phyloP scores from a whole-genome alignment of 1,140 invertebrate species.

The Andricus grossulariae region DNA sequence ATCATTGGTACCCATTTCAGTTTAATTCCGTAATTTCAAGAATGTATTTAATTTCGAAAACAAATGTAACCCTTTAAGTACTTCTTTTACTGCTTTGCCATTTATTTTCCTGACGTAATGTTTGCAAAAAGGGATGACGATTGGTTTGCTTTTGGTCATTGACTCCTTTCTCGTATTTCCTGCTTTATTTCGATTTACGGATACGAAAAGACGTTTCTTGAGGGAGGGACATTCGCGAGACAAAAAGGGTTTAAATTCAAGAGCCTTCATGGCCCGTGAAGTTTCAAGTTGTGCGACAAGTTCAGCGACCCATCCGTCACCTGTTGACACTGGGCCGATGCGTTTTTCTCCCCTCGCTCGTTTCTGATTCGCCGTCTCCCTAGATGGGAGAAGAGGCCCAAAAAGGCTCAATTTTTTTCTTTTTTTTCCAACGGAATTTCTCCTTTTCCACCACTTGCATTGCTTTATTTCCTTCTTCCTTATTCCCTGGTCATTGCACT shows the following conservation, averaged over 20 bases:
- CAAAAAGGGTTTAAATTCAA: conserved; percentile 6
- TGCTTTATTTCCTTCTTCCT: conserved; percentile 37
- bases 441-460: conserved; percentile 40
- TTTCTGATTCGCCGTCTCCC: conserved; percentile 57
- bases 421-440: conserved; percentile 38
- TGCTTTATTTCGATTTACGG: neutral
- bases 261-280: conserved; percentile 48
- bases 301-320: conserved; percentile 68
- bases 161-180: conserved; percentile 22
- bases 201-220: neutral
- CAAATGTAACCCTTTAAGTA: too few relatives aligned
- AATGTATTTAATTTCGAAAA: too few relatives aligned
- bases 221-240: conserved; percentile 46
- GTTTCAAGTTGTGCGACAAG: conserved; percentile 53
- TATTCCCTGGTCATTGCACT: conserved; percentile 3
- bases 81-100: too few relatives aligned
- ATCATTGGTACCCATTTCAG: too few relatives aligned
- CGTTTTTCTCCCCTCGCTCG: conserved; percentile 59
- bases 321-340: conserved; percentile 67
- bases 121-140: conserved; percentile 39
- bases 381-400: conserved; percentile 37
- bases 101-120: neutral
- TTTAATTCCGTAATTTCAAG: too few relatives aligned
- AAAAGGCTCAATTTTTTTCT: conserved; percentile 47
- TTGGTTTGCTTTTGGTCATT: neutral